These are phyloP conservation scores for Cantharis nigra DNA, from an alignment of 2,888 invertebrate species.

Conservation along the genomic window DNA sequence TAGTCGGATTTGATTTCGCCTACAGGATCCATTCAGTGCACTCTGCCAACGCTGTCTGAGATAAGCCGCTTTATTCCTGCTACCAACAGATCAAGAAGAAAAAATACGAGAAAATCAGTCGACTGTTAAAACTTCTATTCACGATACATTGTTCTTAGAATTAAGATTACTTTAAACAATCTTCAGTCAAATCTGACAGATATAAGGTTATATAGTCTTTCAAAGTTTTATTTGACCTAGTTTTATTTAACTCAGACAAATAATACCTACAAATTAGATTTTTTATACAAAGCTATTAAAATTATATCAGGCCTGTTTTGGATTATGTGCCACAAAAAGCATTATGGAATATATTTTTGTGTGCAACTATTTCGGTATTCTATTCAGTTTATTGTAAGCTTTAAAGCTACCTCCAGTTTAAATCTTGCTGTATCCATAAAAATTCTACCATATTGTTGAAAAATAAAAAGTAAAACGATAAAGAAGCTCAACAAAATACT, in stretches of 20 bases:
- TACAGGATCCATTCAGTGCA: conserved; percentile 42
- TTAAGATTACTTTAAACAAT: conserved; percentile 19
- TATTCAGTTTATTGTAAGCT: not conserved
- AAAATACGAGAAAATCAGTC: conserved; percentile 26
- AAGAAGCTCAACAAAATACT: not conserved
- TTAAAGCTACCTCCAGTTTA: not conserved
- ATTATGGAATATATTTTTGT: not conserved
- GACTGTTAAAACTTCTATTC: conserved; percentile 19
- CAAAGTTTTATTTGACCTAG: conserved; percentile 3
- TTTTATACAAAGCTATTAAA: not conserved
- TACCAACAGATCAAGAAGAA: conserved; percentile 29
- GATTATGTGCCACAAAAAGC: not conserved
- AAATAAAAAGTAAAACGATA: not conserved
- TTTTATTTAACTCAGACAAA: not conserved
- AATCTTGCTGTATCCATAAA: not conserved
- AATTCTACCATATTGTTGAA: not conserved
- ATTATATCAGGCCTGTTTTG: not conserved
- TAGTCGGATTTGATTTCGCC: conserved; percentile 47
- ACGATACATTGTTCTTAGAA: conserved; percentile 20
- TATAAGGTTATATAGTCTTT: conserved; percentile 16
- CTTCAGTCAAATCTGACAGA: conserved; percentile 15
- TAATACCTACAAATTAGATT: not conserved
- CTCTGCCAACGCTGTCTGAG: conserved; percentile 39
- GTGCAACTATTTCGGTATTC: not conserved
- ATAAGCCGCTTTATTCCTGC: conserved; percentile 40